Conservation (phyloP, 2,888 invertebrate species). For the Theodoxus fluviatilis region DNA sequence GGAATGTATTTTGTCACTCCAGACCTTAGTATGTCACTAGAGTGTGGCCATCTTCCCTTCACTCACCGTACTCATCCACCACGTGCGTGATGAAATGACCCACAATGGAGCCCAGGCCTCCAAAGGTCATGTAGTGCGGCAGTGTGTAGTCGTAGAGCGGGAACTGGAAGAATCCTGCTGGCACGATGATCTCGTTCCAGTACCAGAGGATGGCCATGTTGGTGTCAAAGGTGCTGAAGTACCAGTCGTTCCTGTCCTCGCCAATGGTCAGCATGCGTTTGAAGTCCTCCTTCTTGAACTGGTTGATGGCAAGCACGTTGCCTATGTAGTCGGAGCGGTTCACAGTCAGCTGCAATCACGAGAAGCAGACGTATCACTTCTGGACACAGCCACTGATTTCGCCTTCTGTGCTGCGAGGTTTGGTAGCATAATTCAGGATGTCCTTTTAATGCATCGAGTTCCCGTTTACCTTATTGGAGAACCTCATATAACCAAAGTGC, state of each 20-base stretch:
- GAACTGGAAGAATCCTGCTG: slow-evolving; percentile 54
- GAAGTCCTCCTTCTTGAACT: slow-evolving; percentile 64
- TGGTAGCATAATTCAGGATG: too few species aligned
- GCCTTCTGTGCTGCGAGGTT: too few species aligned
- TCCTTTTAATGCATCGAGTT: too few species aligned
- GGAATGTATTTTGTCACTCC: background rate
- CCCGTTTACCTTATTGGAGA: too few species aligned
- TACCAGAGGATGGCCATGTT: slow-evolving; percentile 39
- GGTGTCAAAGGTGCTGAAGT: slow-evolving; percentile 43
- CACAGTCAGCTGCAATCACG: slow-evolving; percentile 69
- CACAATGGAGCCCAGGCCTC: slow-evolving; percentile 51
- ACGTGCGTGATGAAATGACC: slow-evolving; percentile 49
- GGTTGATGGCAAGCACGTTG: slow-evolving; percentile 68
- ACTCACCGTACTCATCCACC: slow-evolving; percentile 52
- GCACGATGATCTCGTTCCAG: slow-evolving; percentile 58
- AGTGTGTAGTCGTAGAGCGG: slow-evolving; percentile 53
- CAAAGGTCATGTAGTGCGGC: slow-evolving; percentile 56
- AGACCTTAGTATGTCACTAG: background rate
- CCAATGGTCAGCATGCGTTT: slow-evolving; percentile 41
- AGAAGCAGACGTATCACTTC: too few species aligned
- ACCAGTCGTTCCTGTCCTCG: slow-evolving; percentile 45
- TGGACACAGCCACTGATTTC: too few species aligned
- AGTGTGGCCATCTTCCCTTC: background rate
- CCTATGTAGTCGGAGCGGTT: slow-evolving; percentile 69
- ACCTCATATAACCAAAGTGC: too few species aligned